phyloP scores from a whole-genome alignment of 1,140 invertebrate genomes.

The Drosophila fuyamai region DNA sequence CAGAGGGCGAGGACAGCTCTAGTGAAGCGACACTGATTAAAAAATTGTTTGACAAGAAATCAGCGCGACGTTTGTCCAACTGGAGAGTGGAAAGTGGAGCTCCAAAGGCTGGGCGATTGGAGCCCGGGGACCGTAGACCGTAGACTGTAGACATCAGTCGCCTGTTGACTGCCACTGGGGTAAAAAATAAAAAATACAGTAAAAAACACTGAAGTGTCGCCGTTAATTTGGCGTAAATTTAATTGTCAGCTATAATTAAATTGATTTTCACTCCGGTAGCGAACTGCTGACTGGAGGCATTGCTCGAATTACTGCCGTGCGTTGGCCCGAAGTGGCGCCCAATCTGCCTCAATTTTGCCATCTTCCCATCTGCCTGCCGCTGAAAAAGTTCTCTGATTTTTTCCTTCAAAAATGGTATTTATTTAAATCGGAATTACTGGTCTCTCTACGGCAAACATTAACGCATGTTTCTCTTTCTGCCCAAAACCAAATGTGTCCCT shows the following conservation, averaged over 20 bases:
- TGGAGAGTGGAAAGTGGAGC: conserved; percentile 10
- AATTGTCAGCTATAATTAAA: conserved; percentile 84
- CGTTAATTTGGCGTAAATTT: conserved; percentile 82
- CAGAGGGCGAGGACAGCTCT: conserved; percentile 42
- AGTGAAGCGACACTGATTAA: conserved; percentile 82
- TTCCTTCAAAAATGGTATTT: conserved; percentile 44
- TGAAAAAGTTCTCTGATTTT: conserved; percentile 6
- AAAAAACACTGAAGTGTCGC: conserved; percentile 65
- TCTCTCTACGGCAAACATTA: conserved; percentile 37
- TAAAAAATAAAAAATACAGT: conserved; percentile 10
- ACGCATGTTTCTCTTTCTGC: conserved; percentile 22
- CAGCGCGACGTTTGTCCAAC: conserved; percentile 74
- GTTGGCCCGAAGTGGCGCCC: conserved; percentile 55
- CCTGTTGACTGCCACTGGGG: conserved; percentile 21
- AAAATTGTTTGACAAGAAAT: conserved; percentile 84
- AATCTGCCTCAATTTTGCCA: conserved; percentile 53
- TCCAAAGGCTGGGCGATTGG: background rate
- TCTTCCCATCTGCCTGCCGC: conserved; percentile 1
- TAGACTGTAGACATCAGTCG: background rate
- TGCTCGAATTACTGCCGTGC: conserved; percentile 22
- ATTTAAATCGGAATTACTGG: conserved; percentile 50
- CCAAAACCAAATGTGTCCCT: conserved; percentile 37
- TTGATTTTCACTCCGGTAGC: conserved; percentile 74
- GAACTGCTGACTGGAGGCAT: conserved; percentile 28
- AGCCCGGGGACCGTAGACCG: conserved; percentile 3